Conservation (phyloP, 2,888 invertebrate genomes). For the Phaedon cochleariae region DNA sequence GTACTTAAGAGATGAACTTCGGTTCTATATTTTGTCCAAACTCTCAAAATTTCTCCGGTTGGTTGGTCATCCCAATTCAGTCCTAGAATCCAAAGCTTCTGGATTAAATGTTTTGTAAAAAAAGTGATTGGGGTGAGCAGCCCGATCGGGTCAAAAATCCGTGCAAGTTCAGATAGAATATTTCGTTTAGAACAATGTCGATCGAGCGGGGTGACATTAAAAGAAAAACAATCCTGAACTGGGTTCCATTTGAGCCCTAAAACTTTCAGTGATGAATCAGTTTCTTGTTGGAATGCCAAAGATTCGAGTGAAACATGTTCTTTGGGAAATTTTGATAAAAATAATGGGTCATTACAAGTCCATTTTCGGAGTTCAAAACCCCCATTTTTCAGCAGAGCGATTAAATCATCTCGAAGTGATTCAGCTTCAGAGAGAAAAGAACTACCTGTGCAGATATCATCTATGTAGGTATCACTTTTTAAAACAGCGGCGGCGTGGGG, state of each 20-base stretch:
- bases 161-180: conserved; percentile 14
- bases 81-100: conserved; percentile 11
- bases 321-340: conserved; percentile 8
- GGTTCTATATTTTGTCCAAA: conserved; percentile 2
- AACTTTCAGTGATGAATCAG: not conserved
- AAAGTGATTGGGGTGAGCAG: conserved; percentile 13
- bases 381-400: not conserved
- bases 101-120: conserved; percentile 15
- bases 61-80: conserved; percentile 17
- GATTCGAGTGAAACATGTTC: not conserved
- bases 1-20: conserved; percentile 5
- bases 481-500: not conserved
- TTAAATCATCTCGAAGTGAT: not conserved
- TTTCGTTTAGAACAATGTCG: conserved; percentile 7
- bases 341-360: no score
- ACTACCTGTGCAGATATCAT: conserved; percentile 9
- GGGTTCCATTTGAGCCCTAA: conserved; percentile 7
- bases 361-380: no score
- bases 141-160: conserved; percentile 12
- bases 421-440: not conserved
- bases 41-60: not conserved
- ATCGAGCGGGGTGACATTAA: conserved; percentile 3
- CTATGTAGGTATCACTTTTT: conserved; percentile 2
- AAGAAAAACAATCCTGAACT: not conserved
- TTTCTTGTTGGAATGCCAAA: conserved; percentile 30